Conservation (phyloP, 1,140 invertebrate genomes). For the Ericerus pela region DNA sequence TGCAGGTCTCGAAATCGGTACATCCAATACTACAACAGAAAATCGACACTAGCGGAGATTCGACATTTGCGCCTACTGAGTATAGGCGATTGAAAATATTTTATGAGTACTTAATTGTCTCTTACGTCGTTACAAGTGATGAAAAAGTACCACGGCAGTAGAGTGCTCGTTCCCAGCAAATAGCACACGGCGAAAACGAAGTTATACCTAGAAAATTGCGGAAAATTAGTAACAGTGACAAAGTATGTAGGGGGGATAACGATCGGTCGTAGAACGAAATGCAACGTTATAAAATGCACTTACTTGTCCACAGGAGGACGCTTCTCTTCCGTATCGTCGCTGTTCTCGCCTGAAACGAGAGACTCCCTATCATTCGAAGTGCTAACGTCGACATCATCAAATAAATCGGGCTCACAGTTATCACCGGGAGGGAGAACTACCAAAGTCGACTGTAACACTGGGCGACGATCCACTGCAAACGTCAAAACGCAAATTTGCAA, state of each 20-base stretch:
- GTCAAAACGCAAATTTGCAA: too few species aligned
- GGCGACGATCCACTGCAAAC: too few species aligned
- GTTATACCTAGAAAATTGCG: conserved; percentile 40
- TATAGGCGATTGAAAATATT: neutral
- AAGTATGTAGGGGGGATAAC: too few species aligned
- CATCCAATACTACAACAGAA: conserved; percentile 81
- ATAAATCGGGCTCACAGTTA: too few species aligned
- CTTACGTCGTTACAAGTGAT: conserved; percentile 86
- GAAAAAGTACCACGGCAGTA: conserved; percentile 92
- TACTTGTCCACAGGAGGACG: neutral
- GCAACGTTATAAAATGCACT: neutral
- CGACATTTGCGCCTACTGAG: neutral
- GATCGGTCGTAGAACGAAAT: neutral
- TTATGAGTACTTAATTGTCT: conserved; percentile 23
- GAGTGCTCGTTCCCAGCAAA: conserved; percentile 72
- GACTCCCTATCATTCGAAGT: too few species aligned
- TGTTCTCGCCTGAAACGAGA: too few species aligned
- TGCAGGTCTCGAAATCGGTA: conserved; percentile 76
- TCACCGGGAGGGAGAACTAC: too few species aligned
- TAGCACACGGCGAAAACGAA: conserved; percentile 74
- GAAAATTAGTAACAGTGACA: neutral
- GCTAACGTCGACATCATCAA: too few species aligned
- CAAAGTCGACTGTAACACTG: too few species aligned
- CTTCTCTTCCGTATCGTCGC: neutral
- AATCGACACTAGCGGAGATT: too few species aligned